Evolutionary conservation across 2,797 vertebrate species (phyloP).

Genomic region (Hirundo rustica): DNA sequence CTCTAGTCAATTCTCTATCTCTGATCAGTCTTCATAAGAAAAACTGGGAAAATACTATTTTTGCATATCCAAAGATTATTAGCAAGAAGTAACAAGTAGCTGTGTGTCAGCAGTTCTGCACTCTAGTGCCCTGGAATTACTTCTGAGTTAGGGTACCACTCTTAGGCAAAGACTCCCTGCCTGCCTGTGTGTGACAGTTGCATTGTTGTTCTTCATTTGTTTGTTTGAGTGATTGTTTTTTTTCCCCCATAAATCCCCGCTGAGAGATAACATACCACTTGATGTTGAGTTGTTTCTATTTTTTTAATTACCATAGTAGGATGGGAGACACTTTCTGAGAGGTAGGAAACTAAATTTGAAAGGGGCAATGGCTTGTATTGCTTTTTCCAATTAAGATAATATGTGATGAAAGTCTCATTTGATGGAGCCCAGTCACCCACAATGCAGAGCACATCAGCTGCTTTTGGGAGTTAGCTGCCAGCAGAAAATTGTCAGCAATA

Average conservation of each 20-base stretch:
- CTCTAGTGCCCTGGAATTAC: not conserved
- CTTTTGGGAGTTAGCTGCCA: not conserved
- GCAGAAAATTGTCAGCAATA: not conserved
- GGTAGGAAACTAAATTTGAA: not conserved
- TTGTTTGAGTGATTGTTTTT: not conserved
- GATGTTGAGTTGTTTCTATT: not conserved
- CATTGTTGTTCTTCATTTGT: not conserved
- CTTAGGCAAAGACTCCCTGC: not conserved
- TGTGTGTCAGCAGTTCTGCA: not conserved
- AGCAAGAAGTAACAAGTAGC: not conserved
- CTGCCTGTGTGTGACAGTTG: not conserved
- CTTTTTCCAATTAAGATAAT: not conserved
- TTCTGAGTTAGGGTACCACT: not conserved
- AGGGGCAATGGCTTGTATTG: not conserved
- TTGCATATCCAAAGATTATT: not conserved
- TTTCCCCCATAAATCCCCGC: not conserved
- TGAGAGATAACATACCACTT: not conserved
- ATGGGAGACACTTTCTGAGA: not conserved
- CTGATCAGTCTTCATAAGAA: not conserved
- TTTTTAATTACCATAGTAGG: not conserved
- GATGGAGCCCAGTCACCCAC: not conserved
- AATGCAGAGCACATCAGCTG: not conserved
- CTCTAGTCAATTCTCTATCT: not conserved
- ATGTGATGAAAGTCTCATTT: not conserved
- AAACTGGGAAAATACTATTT: not conserved